phyloP scores from a whole-genome alignment of 2,113 vertebrate genomes.

The Nicator chloris region DNA sequence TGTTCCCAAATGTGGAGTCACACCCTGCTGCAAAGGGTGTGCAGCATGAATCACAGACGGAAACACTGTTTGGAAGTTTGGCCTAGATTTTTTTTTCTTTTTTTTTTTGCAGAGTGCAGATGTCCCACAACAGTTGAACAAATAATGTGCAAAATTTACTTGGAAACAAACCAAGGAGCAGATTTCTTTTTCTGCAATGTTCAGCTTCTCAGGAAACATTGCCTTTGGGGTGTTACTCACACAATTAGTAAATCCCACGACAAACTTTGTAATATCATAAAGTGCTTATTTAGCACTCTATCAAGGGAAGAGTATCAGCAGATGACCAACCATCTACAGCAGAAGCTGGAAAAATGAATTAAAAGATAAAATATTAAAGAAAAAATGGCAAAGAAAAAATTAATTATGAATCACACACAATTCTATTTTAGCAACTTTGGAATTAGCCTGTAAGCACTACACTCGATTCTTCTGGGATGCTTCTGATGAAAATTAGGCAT shows the following conservation, averaged over 20 bases:
- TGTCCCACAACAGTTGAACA: background rate
- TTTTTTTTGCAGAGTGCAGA: background rate
- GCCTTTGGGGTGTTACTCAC: background rate
- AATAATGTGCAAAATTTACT: background rate
- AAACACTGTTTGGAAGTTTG: conserved; percentile 1
- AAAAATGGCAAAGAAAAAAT: background rate
- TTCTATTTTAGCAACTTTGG: background rate
- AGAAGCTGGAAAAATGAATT: background rate
- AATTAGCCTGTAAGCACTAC: background rate
- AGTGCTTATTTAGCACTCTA: background rate
- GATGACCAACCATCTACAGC: background rate
- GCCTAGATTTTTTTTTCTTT: background rate
- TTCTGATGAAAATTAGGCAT: background rate
- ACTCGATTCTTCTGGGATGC: background rate
- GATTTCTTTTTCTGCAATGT: background rate
- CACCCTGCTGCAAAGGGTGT: conserved; percentile 14
- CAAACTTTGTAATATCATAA: background rate
- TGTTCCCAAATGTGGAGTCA: conserved; percentile 25
- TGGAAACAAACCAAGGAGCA: background rate
- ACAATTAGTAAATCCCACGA: background rate
- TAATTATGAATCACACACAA: background rate
- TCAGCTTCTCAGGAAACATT: background rate
- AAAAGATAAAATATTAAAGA: background rate
- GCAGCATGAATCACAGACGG: conserved; percentile 23
- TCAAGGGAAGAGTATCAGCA: background rate